phyloP scores from a whole-genome alignment of 2,888 invertebrate genomes.

The Mantis religiosa region DNA sequence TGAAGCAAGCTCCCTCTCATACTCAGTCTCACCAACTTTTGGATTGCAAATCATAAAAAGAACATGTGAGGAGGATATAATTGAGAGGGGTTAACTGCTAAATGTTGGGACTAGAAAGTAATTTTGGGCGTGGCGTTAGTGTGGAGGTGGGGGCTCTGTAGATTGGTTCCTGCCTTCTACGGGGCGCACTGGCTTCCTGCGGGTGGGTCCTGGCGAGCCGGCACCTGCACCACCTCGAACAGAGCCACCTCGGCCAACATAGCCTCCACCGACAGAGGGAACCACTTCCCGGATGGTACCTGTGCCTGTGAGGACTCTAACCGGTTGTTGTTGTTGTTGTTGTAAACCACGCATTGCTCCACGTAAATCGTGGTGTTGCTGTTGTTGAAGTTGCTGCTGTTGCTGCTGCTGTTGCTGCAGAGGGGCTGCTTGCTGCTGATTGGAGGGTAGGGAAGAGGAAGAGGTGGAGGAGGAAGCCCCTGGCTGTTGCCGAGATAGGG shows the following conservation, averaged over 20 bases:
- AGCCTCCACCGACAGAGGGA: constrained; percentile 24
- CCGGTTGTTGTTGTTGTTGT: constrained; percentile 13
- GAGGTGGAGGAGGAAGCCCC: background rate
- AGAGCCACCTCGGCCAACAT: constrained; percentile 30
- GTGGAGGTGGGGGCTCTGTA: constrained; percentile 48
- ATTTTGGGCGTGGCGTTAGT: constrained; percentile 43
- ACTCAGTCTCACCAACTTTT: constrained; percentile 31
- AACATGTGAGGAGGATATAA: constrained; percentile 23
- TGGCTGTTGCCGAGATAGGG: constrained; percentile 9
- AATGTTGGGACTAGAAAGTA: constrained; percentile 30
- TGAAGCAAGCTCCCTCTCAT: background rate
- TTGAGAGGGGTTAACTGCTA: constrained; percentile 26
- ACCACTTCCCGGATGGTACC: constrained; percentile 35
- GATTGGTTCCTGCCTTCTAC: constrained; percentile 48
- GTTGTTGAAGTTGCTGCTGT: background rate
- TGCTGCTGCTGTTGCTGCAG: constrained; percentile 2
- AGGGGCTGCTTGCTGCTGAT: background rate
- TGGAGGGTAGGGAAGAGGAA: background rate
- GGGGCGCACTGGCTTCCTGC: constrained; percentile 47
- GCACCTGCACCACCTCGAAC: constrained; percentile 44
- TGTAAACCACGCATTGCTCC: constrained; percentile 8
- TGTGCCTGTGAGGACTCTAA: constrained; percentile 33
- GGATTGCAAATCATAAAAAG: constrained; percentile 29
- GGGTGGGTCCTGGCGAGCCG: constrained; percentile 43
- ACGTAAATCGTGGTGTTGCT: constrained; percentile 11